phyloP scores from a whole-genome alignment of 2,888 invertebrate genomes.

The Clistopyga incitator region DNA sequence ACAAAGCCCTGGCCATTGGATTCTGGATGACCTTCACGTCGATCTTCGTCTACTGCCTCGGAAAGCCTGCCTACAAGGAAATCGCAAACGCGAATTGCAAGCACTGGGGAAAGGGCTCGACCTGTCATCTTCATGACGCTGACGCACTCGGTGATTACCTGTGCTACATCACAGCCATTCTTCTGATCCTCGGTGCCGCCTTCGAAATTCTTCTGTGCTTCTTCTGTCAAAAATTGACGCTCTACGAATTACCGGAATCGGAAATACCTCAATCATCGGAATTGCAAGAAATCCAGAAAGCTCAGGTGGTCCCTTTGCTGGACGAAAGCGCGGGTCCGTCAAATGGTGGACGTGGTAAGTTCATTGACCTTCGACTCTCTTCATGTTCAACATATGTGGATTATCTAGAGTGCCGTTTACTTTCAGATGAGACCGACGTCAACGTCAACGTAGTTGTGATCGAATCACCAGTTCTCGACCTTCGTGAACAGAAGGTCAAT shows the following conservation, averaged over 20 bases:
- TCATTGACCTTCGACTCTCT: background rate
- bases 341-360: constrained; percentile 52
- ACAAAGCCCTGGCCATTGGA: constrained; percentile 87
- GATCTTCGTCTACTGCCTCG: constrained; percentile 87
- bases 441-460: constrained; percentile 33
- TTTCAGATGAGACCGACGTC: constrained; percentile 15
- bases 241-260: constrained; percentile 75
- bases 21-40: constrained; percentile 86
- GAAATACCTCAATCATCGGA: constrained; percentile 69
- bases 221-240: constrained; percentile 83
- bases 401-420: background rate
- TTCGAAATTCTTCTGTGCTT: constrained; percentile 85
- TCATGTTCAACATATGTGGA: background rate
- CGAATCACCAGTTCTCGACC: constrained; percentile 52
- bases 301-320: constrained; percentile 71
- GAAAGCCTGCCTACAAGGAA: constrained; percentile 87
- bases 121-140: constrained; percentile 85
- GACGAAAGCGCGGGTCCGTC: constrained; percentile 32
- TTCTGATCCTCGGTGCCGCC: constrained; percentile 83
- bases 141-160: constrained; percentile 84
- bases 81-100: constrained; percentile 85
- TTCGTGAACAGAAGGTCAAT: constrained; percentile 49
- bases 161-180: constrained; percentile 84
- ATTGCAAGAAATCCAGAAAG: constrained; percentile 67
- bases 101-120: constrained; percentile 83